Evolutionary conservation across 2,113 vertebrate species (phyloP).

Genomic region (Thomomys bottae): DNA sequence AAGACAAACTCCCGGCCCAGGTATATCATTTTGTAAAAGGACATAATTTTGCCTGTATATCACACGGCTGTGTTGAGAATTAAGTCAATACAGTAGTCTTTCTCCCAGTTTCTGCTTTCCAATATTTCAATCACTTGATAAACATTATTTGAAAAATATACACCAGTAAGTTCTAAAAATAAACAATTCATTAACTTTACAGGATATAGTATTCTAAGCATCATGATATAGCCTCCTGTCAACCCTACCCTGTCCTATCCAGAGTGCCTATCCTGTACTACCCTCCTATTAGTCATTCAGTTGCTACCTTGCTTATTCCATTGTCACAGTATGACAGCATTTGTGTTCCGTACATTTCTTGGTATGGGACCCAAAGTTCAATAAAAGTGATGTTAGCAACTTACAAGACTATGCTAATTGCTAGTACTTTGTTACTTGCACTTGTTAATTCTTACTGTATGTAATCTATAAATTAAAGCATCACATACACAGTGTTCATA

Average conservation of each 20-base stretch:
- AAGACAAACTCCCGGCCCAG: too few species aligned
- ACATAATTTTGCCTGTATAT: too few species aligned
- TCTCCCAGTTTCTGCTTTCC: background rate
- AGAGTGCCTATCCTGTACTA: rapidly evolving
- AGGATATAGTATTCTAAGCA: background rate
- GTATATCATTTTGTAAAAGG: background rate
- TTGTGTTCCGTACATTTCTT: background rate
- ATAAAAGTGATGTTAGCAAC: background rate
- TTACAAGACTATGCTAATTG: background rate
- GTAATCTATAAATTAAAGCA: background rate
- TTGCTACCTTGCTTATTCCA: background rate
- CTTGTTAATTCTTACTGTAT: background rate
- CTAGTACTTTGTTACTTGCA: background rate
- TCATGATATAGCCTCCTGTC: background rate
- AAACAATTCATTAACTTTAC: too few species aligned
- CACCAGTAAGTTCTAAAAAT: background rate
- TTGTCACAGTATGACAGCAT: background rate
- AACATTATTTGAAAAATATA: background rate
- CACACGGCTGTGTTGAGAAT: background rate
- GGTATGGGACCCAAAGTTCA: background rate
- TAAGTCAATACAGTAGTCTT: background rate
- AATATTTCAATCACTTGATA: background rate
- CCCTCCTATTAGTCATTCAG: too few species aligned
- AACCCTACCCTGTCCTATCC: rapidly evolving
- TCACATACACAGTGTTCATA: rapidly evolving